A percentile compares a stretch with the other conserved stretches of the same genome.
These are phyloP conservation scores for Microcebus tavaratra DNA, from an alignment of 2,113 vertebrate genomes.

Conservation along the genomic window DNA sequence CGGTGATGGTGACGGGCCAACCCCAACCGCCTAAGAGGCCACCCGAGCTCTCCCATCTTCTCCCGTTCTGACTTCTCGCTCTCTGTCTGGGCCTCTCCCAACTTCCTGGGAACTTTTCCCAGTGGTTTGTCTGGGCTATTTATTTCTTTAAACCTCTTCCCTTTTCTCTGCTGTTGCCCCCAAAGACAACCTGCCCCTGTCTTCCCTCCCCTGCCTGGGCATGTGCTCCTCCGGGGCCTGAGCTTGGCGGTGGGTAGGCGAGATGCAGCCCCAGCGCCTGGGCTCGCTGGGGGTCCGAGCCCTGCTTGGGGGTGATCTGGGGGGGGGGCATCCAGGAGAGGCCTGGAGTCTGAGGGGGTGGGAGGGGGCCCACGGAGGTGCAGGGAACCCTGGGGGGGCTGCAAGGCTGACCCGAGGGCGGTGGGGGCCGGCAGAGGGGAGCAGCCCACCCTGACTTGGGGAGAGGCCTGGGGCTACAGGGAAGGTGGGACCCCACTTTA, in stretches of 20 bases:
- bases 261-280: neutral
- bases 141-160: neutral
- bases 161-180: neutral
- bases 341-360: neutral
- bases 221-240: neutral
- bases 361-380: neutral
- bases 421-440: neutral
- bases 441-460: neutral
- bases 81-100: neutral
- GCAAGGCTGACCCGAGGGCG: neutral
- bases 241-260: neutral
- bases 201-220: neutral
- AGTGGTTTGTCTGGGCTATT: neutral
- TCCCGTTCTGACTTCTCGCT: neutral
- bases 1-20: neutral
- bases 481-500: neutral
- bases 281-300: neutral
- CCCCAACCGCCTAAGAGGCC: neutral
- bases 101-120: neutral
- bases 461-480: too few species aligned
- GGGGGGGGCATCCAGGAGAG: neutral
- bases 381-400: slow-evolving; percentile 57
- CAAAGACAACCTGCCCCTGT: rapidly evolving
- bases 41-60: rapidly evolving
- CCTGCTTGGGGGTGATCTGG: rapidly evolving